Evolutionary conservation across 1,140 invertebrate genomes (phyloP).

Genomic region (Pseudachorutes palmiensis): DNA sequence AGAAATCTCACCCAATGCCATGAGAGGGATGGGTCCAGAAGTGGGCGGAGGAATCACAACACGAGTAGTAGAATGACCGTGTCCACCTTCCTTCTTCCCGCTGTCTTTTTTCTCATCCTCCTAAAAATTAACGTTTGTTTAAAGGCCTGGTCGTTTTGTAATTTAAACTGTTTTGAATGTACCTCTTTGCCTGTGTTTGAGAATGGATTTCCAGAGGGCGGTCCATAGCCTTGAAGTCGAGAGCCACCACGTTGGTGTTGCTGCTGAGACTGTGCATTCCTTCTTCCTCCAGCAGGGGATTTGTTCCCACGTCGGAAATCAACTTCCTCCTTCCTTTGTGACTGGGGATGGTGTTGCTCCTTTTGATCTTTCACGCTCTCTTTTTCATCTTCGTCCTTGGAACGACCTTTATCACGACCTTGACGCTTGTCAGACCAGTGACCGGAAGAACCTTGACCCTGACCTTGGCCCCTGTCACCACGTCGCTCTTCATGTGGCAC

Average conservation of each 20-base stretch:
- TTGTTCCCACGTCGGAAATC: conserved; percentile 16
- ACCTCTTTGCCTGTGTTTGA: conserved; percentile 14
- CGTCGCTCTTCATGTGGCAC: no score
- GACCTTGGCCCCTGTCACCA: background rate
- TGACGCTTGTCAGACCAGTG: background rate
- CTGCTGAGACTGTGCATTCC: conserved; percentile 1
- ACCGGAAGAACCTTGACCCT: background rate
- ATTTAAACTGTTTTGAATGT: conserved; percentile 5
- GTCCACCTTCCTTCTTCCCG: conserved; percentile 2
- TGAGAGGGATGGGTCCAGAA: conserved; percentile 27
- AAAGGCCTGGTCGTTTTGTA: background rate
- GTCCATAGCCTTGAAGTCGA: conserved; percentile 34
- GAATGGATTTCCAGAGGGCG: conserved; percentile 35
- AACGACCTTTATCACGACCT: background rate
- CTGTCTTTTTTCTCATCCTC: conserved; percentile 9
- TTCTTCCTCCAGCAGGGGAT: conserved; percentile 2
- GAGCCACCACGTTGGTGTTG: conserved; percentile 11
- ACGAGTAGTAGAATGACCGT: background rate
- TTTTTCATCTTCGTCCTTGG: background rate
- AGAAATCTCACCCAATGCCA: conserved; percentile 32
- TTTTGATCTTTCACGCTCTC: conserved; percentile 3
- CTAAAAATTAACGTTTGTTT: conserved; percentile 9
- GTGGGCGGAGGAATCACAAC: conserved; percentile 11
- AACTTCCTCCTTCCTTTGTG: background rate
- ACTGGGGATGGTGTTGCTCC: background rate